Evolutionary conservation across 2,113 vertebrate genomes (phyloP), one percentile per base, ranked within the genome.

Genomic region (Phylloscopus trochilus): DNA sequence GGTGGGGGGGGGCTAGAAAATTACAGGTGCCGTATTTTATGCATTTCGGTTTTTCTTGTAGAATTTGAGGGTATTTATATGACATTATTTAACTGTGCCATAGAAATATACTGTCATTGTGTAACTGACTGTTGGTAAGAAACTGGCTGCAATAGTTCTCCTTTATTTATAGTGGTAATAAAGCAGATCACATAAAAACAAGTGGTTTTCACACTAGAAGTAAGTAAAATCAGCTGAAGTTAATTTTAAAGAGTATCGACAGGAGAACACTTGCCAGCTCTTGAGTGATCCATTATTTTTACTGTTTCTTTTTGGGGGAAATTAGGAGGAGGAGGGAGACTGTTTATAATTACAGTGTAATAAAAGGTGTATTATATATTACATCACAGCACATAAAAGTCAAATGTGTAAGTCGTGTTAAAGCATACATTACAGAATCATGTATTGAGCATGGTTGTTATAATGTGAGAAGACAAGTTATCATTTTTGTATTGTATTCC

Each of bases 181-280:
- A 92, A 96, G 76, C 22, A 75, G 67, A 51, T 81, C 79, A 83
- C 70, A 62, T 91, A 87, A 96, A 93, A 39, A 78, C 43, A 92
- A 94, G 72, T 94, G 58, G 33, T 87, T 91, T 94, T 93, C 86
- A 74, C 67, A 83, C 92, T 80, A 81, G 69, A 92, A 94, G 69
- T 87, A 94, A 95, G 51, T 72, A 60, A 81, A 93, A 86, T 90
- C 53, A 72, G 58, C 47, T 95, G 70, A 94, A 95, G 76, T 74
- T 91, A 78, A 87, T 92, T 87, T 92, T 43, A 92, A 62, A 58
- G 53, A 47, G 30, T 76, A 87, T 84, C 5, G 10, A 51, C 66
- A 75, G 44, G 59, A 93, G 80, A 90, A 58, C 1, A 2, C 51
- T 87, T 90, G 55, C 74, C 72, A 92, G 67, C 51, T 88, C n/a